Evolutionary conservation across 2,113 vertebrate genomes (phyloP), one percentile per base, ranked within the genome.

Genomic region (Cheirogaleus medius): DNA sequence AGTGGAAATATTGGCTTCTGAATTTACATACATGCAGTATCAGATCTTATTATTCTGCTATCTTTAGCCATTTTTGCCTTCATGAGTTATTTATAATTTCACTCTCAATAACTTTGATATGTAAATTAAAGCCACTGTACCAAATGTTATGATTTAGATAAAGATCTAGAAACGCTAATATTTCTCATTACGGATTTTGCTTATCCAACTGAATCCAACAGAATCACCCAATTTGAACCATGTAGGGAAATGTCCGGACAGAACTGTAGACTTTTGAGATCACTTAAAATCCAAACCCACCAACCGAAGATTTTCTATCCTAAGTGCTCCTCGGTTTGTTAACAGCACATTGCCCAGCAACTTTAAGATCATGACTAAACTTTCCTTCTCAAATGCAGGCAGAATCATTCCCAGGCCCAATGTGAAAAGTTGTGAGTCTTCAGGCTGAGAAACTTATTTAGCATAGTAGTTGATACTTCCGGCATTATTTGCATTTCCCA

Each of bases 131-230:
- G 90, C 37, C 90, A 94, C 78, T 52, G 77, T 96, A 95, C 84
- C 97, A 96, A 97, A 85, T 71, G 71, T 92, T 97, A 95, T 95
- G 96, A 95, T 94, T 95, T 54, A 92, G 92, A 97, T 96, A 96
- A 96, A 95, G 81, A 97, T 95, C 84, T 94, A 69, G 94, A 95
- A 96, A 96, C 77, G 94, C 90, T 96, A 97, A 95, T 96, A 94
- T 97, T 97, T 96, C 96, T 92, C 80, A 93, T 96, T 85, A 96
- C 4, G 6, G 44, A 52, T 49, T 96, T 90, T 95, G 96, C 90
- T 97, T 85, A 96, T 83, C 92, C 96, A 94, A 87, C 91, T 95
- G 87, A 97, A 95, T 49, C 63, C 71, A 93, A 86, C 3, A 64
- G 82, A 97, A 83, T 47, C 10, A 47, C 44, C 88, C 68, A 42